Conservation (phyloP, 2,113 vertebrate species). For the Neomonachus schauinslandi region DNA sequence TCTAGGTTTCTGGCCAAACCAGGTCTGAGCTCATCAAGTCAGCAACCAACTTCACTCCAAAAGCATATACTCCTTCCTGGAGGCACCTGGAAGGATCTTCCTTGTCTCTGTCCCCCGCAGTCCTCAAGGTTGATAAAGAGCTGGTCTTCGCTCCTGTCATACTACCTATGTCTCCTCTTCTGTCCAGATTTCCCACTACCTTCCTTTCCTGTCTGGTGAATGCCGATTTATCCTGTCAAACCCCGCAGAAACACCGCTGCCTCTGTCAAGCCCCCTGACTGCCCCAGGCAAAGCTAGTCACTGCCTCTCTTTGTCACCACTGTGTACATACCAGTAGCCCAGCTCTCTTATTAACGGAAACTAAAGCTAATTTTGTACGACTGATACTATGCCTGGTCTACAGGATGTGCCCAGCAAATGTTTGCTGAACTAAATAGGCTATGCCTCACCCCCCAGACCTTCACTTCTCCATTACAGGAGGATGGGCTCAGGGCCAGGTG, state of each 20-base stretch:
- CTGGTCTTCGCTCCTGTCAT: not conserved
- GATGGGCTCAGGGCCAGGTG: not conserved
- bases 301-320: not conserved
- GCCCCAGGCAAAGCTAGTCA: not conserved
- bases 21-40: not conserved
- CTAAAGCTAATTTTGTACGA: not conserved
- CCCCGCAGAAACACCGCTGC: not conserved
- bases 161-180: not conserved
- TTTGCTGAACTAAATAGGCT: not conserved
- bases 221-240: not conserved
- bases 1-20: not conserved
- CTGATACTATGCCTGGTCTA: not conserved
- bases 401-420: not conserved
- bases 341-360: not conserved
- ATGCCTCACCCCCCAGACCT: not conserved
- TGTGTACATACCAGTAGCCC: not conserved
- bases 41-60: not conserved
- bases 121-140: not conserved
- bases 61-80: not conserved
- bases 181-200: not conserved
- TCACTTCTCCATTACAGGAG: not conserved
- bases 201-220: not conserved
- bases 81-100: not conserved
- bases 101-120: not conserved
- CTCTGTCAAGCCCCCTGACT: not conserved